Evolutionary conservation across 2,797 vertebrate genomes (phyloP).

Genomic region (Parambassis ranga): DNA sequence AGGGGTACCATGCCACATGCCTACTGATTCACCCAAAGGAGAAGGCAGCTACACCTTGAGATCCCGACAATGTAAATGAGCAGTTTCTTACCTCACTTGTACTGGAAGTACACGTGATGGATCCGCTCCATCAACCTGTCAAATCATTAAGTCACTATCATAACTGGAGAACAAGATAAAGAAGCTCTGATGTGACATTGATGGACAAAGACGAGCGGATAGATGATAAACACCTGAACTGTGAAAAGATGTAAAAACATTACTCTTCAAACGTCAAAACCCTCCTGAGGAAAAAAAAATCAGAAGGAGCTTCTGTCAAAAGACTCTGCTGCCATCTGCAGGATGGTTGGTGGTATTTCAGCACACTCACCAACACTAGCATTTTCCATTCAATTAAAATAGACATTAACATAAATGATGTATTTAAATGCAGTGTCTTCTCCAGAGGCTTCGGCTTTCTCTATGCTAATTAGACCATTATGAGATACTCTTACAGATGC

Average conservation of each 20-base stretch:
- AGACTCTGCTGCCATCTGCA: slow-evolving; percentile 70
- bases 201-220: slow-evolving; percentile 2
- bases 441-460: slow-evolving; percentile 18
- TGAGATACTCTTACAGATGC: background rate
- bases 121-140: slow-evolving; percentile 38
- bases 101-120: slow-evolving; percentile 21
- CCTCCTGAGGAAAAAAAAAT: background rate
- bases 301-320: background rate
- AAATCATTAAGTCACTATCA: slow-evolving; percentile 18
- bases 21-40: slow-evolving; percentile 50
- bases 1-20: slow-evolving; percentile 41
- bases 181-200: background rate
- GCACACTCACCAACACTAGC: background rate
- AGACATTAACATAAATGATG: slow-evolving; percentile 38
- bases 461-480: slow-evolving; percentile 23
- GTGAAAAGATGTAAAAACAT: background rate
- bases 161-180: slow-evolving; percentile 1
- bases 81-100: slow-evolving; percentile 11
- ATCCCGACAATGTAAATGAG: slow-evolving; percentile 38
- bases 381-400: slow-evolving; percentile 40
- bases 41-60: background rate
- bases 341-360: slow-evolving; percentile 7
- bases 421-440: slow-evolving; percentile 28
- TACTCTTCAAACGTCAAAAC: background rate
- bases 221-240: background rate